Percentiles rank a stretch among this genome's conserved stretches.
phyloP scores from a whole-genome alignment of 2,888 invertebrate species.

The Cerastis leucographa region DNA sequence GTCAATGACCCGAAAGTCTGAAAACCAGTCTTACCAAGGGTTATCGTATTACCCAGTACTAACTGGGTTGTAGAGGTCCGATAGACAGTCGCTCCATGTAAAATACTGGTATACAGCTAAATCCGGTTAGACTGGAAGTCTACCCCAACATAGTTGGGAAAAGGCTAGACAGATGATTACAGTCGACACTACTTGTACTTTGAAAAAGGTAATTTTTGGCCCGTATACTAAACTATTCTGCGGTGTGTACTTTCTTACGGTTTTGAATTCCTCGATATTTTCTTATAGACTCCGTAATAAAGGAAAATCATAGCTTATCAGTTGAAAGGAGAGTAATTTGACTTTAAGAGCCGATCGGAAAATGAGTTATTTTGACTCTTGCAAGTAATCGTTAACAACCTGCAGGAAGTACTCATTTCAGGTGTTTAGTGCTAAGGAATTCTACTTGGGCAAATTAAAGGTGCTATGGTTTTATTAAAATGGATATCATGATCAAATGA shows the following conservation, averaged over 20 bases:
- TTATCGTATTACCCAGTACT: too few species aligned
- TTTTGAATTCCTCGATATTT: constrained; percentile 37
- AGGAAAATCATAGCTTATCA: constrained; percentile 43
- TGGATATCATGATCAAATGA: neutral
- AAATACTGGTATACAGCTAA: too few species aligned
- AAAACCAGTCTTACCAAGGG: too few species aligned
- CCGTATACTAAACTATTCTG: constrained; percentile 1
- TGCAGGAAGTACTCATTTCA: neutral
- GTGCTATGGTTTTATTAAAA: neutral
- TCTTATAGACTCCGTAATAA: constrained; percentile 35
- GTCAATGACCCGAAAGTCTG: too few species aligned
- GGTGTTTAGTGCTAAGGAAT: neutral
- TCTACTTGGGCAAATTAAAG: neutral
- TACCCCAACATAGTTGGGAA: too few species aligned
- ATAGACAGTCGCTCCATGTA: too few species aligned
- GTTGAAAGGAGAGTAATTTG: constrained; percentile 26
- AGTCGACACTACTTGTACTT: neutral
- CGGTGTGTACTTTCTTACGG: constrained; percentile 31
- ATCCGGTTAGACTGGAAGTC: too few species aligned
- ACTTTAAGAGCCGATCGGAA: constrained; percentile 2
- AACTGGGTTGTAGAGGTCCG: too few species aligned
- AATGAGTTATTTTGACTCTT: constrained; percentile 28
- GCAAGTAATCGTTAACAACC: constrained; percentile 21
- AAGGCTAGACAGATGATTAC: too few species aligned
- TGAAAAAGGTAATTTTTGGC: neutral